Evolutionary conservation across 2,888 invertebrate species (phyloP), one percentile per base, ranked within the genome.

Genomic region (Ptychoptera albimana): DNA sequence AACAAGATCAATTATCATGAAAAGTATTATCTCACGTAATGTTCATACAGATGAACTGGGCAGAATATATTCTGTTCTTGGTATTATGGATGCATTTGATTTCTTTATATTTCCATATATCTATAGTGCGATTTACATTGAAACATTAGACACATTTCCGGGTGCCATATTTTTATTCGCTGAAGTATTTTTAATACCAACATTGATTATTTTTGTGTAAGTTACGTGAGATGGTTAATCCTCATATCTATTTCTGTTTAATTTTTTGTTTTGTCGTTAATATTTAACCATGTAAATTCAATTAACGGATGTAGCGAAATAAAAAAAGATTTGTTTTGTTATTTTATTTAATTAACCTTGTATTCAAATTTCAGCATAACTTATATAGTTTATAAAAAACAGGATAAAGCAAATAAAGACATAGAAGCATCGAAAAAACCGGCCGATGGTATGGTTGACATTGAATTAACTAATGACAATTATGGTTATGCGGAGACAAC

Each of bases 111-210:
- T 64, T 40, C 59, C 63, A 13, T 57, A 60, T 16, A 50, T 66
- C n/a, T 65, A 57, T 43, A 61, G 61, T 48, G 50, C 52, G 9
- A 55, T 66, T 9, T 66, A 66, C 45, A 50, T 54, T 10, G 50
- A 49, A 11, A 59, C 60, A 0, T 53, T 64, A 2, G 58, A 60
- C n/a, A 46, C 51, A 7, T 64, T 64, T 47, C 60, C 63, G 1
- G 64, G 66, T 2, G 63, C 64, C 4, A 60, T 66, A 43, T 64
- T 58, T 45, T 43, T 66, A 6, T 60, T 64, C 46, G 57, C 62
- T 14, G 63, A 65, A 53, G 50, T 63, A 2, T 65, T 64, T 44
- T 61, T 60, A 23, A 45, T 64, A 5, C 60, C 61, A 11, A 63
- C 61, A 48, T 55, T 60, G 10, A 44, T 65, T n/a, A 57, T 64